Base-by-base conservation (phyloP, 2,797 vertebrate genomes). In the Tangara arthus region DNA sequence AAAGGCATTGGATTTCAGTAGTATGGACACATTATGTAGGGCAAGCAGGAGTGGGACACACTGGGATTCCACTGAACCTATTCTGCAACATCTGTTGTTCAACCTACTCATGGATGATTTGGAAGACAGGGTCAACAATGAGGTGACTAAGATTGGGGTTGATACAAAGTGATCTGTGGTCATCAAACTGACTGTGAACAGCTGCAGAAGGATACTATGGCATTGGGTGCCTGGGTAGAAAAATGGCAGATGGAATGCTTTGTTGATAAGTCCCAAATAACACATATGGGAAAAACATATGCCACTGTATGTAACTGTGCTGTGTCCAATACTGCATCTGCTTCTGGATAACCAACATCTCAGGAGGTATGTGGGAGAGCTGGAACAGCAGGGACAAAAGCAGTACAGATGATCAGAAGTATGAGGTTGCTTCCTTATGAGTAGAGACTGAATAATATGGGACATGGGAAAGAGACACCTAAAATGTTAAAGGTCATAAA, bases 161-260 rank as follows among this genome's bases (percentile, higher is more conserved):
- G 87, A 91, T 90, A 78, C 65, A 93, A 88, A 95, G 57, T 93
- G 89, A 94, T 94, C 42, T 59, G 72, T 72, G 63, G 82, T 88
- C 82, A 95, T 96, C 85, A 76, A 94, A 88, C 46, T 93, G 87
- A 95, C 91, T 93, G 72, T 50, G 93, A 91, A 88, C 95, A 96
- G 94, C 76, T 96, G 96, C 57, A 68, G 60, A 82, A 87, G 21
- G 9, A 55, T 55, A 41, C 55, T 42, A 47, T 30, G 19, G 55
- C 63, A 50, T 11, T 90, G 65, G 55, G 57, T 50, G 65, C 84
- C 56, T 61, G 42, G 44, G 34, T 46, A 66, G 82, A 94, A 90
- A 82, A 52, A 89, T 28, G 82, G 76, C 95, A 96, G 85, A 95
- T 90, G 91, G 79, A 83, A 93, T 85, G 60, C 47, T 76, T 88